Conservation (phyloP, 2,797 vertebrate genomes). For the Falco concolor region DNA sequence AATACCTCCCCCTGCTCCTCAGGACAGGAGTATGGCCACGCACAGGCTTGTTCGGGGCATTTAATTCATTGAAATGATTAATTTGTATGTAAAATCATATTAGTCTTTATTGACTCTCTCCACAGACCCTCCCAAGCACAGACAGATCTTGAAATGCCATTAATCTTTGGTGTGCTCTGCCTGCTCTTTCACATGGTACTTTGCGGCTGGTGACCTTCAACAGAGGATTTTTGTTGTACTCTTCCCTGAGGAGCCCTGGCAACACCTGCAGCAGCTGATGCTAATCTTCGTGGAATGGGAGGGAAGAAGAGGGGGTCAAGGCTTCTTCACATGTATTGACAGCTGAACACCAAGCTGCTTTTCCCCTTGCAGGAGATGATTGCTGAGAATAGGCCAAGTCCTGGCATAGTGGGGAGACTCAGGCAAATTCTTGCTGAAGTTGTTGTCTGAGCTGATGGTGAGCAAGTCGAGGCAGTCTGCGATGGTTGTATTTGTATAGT, state of each 20-base stretch:
- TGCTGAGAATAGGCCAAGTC: background rate
- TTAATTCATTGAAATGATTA: background rate
- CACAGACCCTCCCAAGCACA: background rate
- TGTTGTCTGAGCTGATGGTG: background rate
- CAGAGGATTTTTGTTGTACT: background rate
- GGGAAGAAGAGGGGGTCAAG: background rate
- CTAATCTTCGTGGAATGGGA: background rate
- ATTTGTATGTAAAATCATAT: constrained; percentile 26
- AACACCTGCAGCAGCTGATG: background rate
- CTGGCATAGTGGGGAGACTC: background rate
- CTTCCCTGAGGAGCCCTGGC: background rate
- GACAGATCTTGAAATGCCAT: constrained; percentile 9
- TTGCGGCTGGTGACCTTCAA: constrained; percentile 43
- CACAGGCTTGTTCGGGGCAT: background rate
- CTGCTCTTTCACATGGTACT: fast-evolving
- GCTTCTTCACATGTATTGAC: background rate
- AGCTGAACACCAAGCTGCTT: background rate
- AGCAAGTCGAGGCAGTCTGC: background rate
- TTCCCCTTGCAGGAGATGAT: background rate
- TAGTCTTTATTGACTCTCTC: background rate
- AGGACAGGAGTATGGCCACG: background rate
- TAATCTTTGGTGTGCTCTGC: constrained; percentile 13
- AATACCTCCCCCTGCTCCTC: background rate
- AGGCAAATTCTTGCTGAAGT: background rate
- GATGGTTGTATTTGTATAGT: background rate